Percentiles rank a stretch among this genome's conserved stretches.
phyloP scores from a whole-genome alignment of 2,888 invertebrate species.

The Agrotis ipsilon region DNA sequence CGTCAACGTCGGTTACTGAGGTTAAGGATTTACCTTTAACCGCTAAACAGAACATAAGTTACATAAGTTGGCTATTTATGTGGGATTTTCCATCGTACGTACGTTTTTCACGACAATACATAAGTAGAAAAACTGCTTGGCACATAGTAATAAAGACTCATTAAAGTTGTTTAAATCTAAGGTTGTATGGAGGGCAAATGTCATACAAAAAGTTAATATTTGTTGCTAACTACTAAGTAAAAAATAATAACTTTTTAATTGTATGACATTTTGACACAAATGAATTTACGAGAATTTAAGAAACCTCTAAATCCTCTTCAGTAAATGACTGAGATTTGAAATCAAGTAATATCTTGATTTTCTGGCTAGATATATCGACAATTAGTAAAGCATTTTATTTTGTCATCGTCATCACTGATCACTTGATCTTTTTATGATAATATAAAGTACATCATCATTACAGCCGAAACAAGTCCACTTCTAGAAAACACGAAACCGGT shows the following conservation, averaged over 20 bases:
- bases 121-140: constrained; percentile 4
- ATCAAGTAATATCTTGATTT: not conserved
- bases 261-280: not conserved
- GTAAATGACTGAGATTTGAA: not conserved
- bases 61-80: constrained; percentile 3
- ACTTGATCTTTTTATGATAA: not conserved
- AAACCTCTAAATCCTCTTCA: not conserved
- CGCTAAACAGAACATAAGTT: constrained; percentile 25
- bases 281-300: not conserved
- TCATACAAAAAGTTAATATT: constrained; percentile 25
- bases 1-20: constrained; percentile 58
- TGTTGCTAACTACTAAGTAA: not conserved
- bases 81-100: constrained; percentile 32
- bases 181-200: constrained; percentile 21
- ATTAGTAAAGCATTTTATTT: not conserved
- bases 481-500: no score
- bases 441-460: not conserved
- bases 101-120: constrained; percentile 3
- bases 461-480: no score
- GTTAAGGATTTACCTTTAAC: constrained; percentile 53
- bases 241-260: constrained; percentile 25
- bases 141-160: not conserved
- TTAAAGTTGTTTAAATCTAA: constrained; percentile 13
- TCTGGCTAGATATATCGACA: not conserved
- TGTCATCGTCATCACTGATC: not conserved